Evolutionary conservation across 1,140 invertebrate genomes (phyloP), one percentile per base, ranked within the genome.

Genomic region (Ganaspis sp.): DNA sequence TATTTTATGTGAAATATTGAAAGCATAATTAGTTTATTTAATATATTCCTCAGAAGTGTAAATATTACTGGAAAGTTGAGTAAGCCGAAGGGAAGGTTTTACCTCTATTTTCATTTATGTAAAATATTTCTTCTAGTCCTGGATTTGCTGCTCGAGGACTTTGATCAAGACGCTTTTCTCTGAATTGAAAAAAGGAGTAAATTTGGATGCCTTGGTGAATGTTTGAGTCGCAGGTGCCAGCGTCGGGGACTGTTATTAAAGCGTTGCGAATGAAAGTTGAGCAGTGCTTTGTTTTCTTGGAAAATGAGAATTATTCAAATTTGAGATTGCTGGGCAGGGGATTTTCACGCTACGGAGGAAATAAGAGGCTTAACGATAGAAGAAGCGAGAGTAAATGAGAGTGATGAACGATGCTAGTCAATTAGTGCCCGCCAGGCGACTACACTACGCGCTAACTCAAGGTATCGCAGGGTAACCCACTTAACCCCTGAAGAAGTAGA

Each of bases 331-430:
- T 64, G 58, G 26, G 26, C 58, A 34, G 58, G 58, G 58, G 58
- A 64, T 64, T 64, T 64, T 64, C 21, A 64, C 58, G 58, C 58
- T n/a, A 34, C 2, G 58, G 15, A 29, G 26, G 8, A 64, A 64
- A 64, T 64, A 64, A 79, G 53, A 58, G 72, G 29, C 15, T 73
- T 54, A 58, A 58, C 29, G 53, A 37, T 38, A 64, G 42, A 45
- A 45, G 38, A 45, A 76, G 80, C 72, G 77, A 77, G 81, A 77
- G 75, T 73, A 83, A 84, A 84, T 83, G 80, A 86, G 85, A 89
- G 88, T 89, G 88, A 90, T 90, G 88, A 88, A 91, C 86, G 89
- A 91, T 90, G 88, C 90, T 91, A 91, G 90, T 91, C 90, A 91
- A 89, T 90, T 89, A 90, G 84, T 87, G 87, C 79, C 82, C 83